Conservation (phyloP, 2,113 vertebrate species). For the Hoplias malabaricus region DNA sequence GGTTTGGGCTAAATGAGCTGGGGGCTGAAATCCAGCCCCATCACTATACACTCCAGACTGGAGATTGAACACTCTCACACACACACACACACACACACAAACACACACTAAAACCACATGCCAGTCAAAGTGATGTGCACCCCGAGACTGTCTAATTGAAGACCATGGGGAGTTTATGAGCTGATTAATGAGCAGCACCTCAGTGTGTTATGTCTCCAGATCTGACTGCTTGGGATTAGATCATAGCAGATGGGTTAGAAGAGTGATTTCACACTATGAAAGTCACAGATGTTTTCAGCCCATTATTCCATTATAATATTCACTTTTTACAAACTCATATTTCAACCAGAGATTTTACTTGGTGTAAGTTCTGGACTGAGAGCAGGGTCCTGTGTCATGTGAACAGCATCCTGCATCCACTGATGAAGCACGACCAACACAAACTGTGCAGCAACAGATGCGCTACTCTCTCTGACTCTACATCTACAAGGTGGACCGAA, state of each 20-base stretch:
- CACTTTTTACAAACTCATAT: no score
- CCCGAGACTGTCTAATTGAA: conserved; percentile 3
- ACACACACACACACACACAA: background rate
- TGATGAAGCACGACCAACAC: no score
- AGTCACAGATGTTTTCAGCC: no score
- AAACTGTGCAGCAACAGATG: no score
- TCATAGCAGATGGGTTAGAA: background rate
- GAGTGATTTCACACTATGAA: no score
- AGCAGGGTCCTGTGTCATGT: no score
- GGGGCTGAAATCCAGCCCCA: background rate
- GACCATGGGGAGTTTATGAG: background rate
- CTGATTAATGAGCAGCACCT: conserved; percentile 16
- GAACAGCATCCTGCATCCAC: no score
- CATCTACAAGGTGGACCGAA: no score
- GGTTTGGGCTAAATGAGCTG: background rate
- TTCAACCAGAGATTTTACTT: no score
- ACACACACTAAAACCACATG: background rate
- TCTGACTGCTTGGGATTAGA: background rate
- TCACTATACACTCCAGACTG: background rate
- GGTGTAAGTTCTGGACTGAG: no score
- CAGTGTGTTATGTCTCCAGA: background rate
- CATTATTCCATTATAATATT: no score
- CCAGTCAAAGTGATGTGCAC: background rate
- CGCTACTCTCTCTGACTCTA: no score
- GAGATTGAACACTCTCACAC: background rate